Percentiles rank a stretch among this genome's conserved stretches.
Evolutionary conservation across 2,113 vertebrate species (phyloP).

Genomic region (Glaucidium brasilianum): DNA sequence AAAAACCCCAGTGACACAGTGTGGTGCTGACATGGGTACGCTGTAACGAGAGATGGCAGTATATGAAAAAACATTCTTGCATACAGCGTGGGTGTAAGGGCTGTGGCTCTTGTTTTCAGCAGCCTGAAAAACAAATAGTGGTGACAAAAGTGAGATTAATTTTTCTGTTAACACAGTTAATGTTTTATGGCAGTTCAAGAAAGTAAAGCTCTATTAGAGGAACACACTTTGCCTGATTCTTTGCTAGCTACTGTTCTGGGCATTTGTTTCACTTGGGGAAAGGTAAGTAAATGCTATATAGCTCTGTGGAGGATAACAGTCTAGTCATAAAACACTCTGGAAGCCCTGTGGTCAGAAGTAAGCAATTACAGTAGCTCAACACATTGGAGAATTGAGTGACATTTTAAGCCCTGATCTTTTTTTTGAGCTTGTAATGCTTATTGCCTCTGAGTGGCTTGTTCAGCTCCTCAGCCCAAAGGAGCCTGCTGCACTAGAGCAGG

Average conservation of each 20-base stretch:
- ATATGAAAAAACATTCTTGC: background rate
- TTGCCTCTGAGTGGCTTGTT: background rate
- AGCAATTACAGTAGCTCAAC: background rate
- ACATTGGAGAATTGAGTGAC: background rate
- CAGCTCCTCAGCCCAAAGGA: background rate
- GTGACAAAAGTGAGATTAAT: background rate
- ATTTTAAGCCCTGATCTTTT: background rate
- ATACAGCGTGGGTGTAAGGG: background rate
- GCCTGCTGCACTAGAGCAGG: background rate
- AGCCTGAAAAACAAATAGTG: background rate
- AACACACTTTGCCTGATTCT: background rate
- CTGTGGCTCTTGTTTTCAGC: background rate
- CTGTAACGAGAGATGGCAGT: constrained; percentile 42
- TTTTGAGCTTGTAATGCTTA: background rate
- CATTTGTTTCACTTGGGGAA: background rate
- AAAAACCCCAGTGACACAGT: background rate
- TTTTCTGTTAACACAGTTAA: background rate
- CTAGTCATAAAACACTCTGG: background rate
- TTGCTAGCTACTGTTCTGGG: background rate
- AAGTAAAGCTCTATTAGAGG: background rate
- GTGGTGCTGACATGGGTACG: background rate
- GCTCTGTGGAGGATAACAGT: background rate
- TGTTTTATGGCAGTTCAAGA: background rate
- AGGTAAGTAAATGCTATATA: background rate
- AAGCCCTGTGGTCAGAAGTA: background rate